phyloP scores from a whole-genome alignment of 2,113 vertebrate species.

The Pelecanoides urinatrix region DNA sequence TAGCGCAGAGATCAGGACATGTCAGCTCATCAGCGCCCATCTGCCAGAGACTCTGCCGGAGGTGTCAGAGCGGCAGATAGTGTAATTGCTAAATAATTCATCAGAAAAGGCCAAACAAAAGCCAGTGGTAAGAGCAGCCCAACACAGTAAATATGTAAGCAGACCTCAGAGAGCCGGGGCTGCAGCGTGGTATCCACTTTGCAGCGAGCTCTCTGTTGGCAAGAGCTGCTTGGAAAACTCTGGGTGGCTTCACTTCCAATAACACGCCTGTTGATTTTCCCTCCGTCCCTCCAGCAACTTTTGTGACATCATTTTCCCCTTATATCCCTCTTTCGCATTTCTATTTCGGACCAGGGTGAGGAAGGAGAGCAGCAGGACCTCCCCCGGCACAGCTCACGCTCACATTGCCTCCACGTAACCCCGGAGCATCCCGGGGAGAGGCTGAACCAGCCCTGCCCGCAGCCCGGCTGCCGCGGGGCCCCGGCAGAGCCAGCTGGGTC shows the following conservation, averaged over 20 bases:
- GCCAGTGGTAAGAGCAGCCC: background rate
- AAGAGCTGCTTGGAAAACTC: background rate
- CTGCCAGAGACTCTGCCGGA: background rate
- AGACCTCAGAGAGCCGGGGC: background rate
- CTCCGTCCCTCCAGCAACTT: background rate
- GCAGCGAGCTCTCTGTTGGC: background rate
- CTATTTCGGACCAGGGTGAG: background rate
- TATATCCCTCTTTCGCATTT: background rate
- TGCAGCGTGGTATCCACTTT: background rate
- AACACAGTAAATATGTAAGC: background rate
- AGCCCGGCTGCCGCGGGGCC: background rate
- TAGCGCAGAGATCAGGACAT: background rate
- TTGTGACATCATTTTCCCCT: background rate
- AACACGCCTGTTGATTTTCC: background rate
- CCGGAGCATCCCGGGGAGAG: background rate
- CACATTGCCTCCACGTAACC: accelerated
- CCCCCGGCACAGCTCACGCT: background rate
- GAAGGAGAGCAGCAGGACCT: background rate
- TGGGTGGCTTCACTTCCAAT: background rate
- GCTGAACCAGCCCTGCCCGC: background rate
- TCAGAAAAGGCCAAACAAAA: background rate
- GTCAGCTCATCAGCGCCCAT: background rate
- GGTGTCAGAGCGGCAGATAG: background rate
- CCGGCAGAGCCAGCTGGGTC: background rate
- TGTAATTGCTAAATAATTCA: conserved; percentile 26